A percentile compares a stretch with the other conserved stretches of the same genome.
Evolutionary conservation across 1,140 invertebrate species (phyloP).

Genomic region (Penaeus chinensis): DNA sequence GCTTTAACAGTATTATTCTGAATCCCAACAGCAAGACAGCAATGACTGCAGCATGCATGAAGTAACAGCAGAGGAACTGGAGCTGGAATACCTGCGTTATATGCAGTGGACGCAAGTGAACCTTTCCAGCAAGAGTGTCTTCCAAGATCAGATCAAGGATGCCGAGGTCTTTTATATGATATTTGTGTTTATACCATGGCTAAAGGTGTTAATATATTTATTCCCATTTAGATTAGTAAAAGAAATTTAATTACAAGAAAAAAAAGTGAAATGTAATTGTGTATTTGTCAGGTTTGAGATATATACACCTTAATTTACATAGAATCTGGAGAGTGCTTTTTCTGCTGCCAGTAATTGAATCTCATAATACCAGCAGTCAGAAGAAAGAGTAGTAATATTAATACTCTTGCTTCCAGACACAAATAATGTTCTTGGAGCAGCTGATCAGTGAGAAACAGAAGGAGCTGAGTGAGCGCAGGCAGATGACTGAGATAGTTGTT

Average conservation of each 20-base stretch:
- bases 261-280: no score
- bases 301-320: no score
- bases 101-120: constrained; percentile 42
- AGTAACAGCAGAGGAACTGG: constrained; percentile 39
- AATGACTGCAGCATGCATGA: neutral
- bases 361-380: no score
- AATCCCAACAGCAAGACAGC: neutral
- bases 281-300: no score
- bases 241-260: no score
- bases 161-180: constrained; percentile 22
- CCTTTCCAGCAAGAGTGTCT: constrained; percentile 26
- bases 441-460: constrained; percentile 29
- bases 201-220: neutral
- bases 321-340: no score
- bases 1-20: neutral
- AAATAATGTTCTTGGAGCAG: constrained; percentile 37
- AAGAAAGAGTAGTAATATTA: neutral
- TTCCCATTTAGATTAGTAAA: neutral
- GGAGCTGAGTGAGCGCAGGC: constrained; percentile 4
- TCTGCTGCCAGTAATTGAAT: no score
- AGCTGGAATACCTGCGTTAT: constrained; percentile 40
- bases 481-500: constrained; percentile 12
- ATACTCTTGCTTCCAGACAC: constrained; percentile 3
- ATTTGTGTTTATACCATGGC: neutral
- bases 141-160: constrained; percentile 29